Percentiles rank a stretch among this genome's conserved stretches.
phyloP scores from a whole-genome alignment of 2,797 vertebrate genomes.

The Nannoperca obscura region DNA sequence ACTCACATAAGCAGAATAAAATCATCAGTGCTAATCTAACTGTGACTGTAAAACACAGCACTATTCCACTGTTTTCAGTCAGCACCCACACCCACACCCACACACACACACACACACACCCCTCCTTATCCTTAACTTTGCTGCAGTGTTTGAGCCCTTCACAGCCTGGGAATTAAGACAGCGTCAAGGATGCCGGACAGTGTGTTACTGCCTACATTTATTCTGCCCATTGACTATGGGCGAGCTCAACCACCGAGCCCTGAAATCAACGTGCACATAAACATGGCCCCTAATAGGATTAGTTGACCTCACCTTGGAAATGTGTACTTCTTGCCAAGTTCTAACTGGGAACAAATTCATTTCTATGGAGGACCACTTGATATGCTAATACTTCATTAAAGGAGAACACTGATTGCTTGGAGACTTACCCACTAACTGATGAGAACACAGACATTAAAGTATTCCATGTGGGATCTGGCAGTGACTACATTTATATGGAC shows the following conservation, averaged over 20 bases:
- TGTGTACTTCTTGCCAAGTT: neutral
- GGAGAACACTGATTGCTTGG: neutral
- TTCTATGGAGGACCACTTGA: neutral
- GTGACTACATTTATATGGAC: neutral
- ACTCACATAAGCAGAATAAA: conserved; percentile 30
- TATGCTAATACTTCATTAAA: neutral
- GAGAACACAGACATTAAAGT: neutral
- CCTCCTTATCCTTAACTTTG: conserved; percentile 26
- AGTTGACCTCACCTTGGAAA: conserved; percentile 53
- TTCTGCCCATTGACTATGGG: conserved; percentile 52
- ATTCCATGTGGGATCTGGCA: neutral
- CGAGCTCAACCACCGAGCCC: conserved; percentile 25
- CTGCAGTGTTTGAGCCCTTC: conserved; percentile 23
- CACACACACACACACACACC: conserved; percentile 15
- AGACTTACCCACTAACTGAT: conserved; percentile 7
- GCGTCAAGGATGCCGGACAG: conserved; percentile 42
- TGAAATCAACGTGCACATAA: conserved; percentile 51
- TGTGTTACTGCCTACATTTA: conserved; percentile 38
- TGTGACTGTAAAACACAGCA: conserved; percentile 4
- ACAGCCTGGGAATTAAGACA: conserved; percentile 32
- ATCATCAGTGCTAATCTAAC: neutral
- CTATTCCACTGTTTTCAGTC: neutral
- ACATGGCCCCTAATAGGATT: conserved; percentile 41
- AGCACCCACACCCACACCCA: conserved; percentile 10
- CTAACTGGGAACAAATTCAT: neutral